phyloP scores from a whole-genome alignment of 92 coral and sea anemone genomes.

The Paramuricea clavata region DNA sequence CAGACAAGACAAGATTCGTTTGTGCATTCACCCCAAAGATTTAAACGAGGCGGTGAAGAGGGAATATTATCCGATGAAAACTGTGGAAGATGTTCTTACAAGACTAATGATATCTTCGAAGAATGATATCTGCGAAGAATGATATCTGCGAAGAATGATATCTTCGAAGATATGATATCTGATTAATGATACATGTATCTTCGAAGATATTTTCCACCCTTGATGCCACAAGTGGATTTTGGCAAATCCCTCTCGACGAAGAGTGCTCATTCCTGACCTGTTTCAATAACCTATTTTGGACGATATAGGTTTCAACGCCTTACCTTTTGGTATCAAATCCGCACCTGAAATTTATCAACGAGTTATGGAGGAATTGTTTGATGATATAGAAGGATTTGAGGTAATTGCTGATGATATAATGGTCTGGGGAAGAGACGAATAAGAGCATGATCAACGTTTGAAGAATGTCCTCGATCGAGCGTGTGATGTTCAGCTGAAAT shows the following conservation, averaged over 20 bases:
- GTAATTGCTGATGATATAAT: constrained; percentile 60
- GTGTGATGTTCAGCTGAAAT: background rate
- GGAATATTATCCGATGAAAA: constrained; percentile 21
- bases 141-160: too few relatives aligned
- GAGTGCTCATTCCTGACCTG: background rate
- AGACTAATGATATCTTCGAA: constrained; percentile 45
- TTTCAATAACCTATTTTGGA: too few relatives aligned
- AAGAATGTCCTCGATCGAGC: constrained; percentile 2
- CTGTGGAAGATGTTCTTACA: constrained; percentile 23
- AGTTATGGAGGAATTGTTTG: constrained; percentile 10
- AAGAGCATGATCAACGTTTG: too few relatives aligned
- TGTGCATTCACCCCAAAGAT: background rate
- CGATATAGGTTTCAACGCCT: constrained; percentile 47
- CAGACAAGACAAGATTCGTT: constrained; percentile 15
- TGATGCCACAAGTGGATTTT: constrained; percentile 67
- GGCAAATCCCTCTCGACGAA: constrained; percentile 62
- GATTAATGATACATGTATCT: too few relatives aligned
- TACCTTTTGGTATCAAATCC: constrained; percentile 34
- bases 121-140: too few relatives aligned
- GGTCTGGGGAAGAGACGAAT: constrained; percentile 35
- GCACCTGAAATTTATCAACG: constrained; percentile 36
- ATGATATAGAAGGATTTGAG: constrained; percentile 55
- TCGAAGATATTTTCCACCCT: constrained; percentile 59
- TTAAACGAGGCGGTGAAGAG: too few relatives aligned
- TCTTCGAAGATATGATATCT: too few relatives aligned